Evolutionary conservation across 2,888 invertebrate species (phyloP), one percentile per base, ranked within the genome.

Genomic region (Tachina fera): DNA sequence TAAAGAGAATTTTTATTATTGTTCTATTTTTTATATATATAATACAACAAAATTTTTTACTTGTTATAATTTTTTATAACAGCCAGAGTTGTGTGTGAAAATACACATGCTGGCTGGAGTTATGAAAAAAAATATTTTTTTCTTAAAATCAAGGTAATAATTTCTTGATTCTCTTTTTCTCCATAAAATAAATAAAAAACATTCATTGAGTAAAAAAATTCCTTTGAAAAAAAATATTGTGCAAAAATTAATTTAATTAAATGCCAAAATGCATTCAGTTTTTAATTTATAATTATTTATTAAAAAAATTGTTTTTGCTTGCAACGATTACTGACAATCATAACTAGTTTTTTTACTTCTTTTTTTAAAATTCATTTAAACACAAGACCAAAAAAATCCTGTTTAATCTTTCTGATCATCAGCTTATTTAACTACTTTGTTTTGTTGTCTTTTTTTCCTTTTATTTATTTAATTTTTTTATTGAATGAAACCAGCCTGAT

Each of bases 261-360:
- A 68, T 61, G 75, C 45, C 75, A 61, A 47, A 43, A 68, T n/a
- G 3, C 19, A 68, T 81, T 53, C 53, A 19, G 41, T 67, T 81
- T 39, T 56, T 75, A 81, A 75, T 81, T 75, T 75, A 61, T 81
- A 75, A 81, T 75, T 81, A 70, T 75, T 81, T 67, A n/a, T 60
- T 80, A 67, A 45, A 75, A 19, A 31, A 31, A 31, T 6, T 31
- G 49, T 45, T 53, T 22, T 49, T 43, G 39, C 10, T 39, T 53
- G 16, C 49, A 31, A 19, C 41, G 41, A 53, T 63, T 22, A 68
- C 9, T 22, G 16, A 10, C 22, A 22, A 63, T 56, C 47, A 61
- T 14, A 74, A 74, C 60, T 41, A 19, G 56, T 67, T 67, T 76
- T n/a, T 53, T 16, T n/a, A n/a, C 31, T 22, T 19, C 39, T 31